These are phyloP conservation scores for Petroica traversi DNA, from an alignment of 2,113 vertebrate genomes.

Conservation along the genomic window DNA sequence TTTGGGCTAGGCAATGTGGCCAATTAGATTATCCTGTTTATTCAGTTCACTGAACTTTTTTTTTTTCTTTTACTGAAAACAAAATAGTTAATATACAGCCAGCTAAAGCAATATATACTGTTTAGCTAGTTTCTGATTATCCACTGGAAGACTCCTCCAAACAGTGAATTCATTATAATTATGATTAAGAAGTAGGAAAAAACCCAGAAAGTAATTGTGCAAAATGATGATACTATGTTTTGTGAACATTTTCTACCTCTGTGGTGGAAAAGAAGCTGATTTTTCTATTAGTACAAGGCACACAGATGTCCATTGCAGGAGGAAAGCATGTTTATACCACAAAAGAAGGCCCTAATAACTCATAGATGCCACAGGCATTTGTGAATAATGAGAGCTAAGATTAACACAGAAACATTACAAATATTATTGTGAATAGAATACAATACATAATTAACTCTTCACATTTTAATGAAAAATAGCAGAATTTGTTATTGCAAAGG, in stretches of 20 bases:
- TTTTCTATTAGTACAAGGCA: constrained; percentile 11
- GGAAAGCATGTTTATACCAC: constrained; percentile 6
- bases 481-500: constrained; percentile 47
- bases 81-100: constrained; percentile 17
- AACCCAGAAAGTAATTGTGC: background rate
- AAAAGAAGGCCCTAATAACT: constrained; percentile 39
- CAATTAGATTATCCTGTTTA: constrained; percentile 45
- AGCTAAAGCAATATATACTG: constrained; percentile 37
- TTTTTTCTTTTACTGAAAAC: background rate
- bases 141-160: background rate
- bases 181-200: background rate
- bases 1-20: constrained; percentile 24
- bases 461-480: constrained; percentile 55
- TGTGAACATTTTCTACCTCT: background rate
- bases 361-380: constrained; percentile 31
- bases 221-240: background rate
- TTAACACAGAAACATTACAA: constrained; percentile 59
- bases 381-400: constrained; percentile 57
- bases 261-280: background rate
- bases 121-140: constrained; percentile 32
- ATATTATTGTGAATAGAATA: constrained; percentile 36
- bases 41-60: constrained; percentile 12
- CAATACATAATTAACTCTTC: constrained; percentile 51
- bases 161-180: background rate
- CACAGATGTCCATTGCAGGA: constrained; percentile 28